Percentiles rank a stretch among this genome's conserved stretches.
Evolutionary conservation across 2,797 vertebrate genomes (phyloP).

Genomic region (Lacerta viridis): DNA sequence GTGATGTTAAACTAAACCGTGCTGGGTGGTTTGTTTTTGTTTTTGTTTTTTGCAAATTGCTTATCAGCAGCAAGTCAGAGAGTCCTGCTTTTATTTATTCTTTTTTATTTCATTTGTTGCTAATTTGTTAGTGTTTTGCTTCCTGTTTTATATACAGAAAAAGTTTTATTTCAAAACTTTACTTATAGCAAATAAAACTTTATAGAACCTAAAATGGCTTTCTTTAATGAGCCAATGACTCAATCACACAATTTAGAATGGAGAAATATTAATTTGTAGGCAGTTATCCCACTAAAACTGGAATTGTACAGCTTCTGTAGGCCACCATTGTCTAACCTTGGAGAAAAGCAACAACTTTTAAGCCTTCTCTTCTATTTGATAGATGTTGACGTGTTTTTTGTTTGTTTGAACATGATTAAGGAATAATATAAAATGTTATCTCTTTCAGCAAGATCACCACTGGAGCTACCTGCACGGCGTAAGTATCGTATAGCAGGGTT

Average conservation of each 20-base stretch:
- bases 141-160: not conserved
- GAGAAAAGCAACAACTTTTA: not conserved
- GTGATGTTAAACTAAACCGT: not conserved
- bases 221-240: not conserved
- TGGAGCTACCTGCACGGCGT: slow-evolving; percentile 81
- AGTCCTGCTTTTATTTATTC: not conserved
- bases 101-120: not conserved
- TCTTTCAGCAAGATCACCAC: slow-evolving; percentile 81
- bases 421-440: slow-evolving; percentile 10
- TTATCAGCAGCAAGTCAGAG: not conserved
- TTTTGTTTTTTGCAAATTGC: too few relatives aligned
- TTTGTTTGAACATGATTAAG: slow-evolving; percentile 26
- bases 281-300: not conserved
- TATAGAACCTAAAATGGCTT: slow-evolving; percentile 5
- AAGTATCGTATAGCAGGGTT: slow-evolving; percentile 77
- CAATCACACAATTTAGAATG: not conserved
- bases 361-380: not conserved
- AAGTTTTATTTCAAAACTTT: not conserved
- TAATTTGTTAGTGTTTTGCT: not conserved
- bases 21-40: too few relatives aligned
- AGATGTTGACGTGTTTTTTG: slow-evolving; percentile 31
- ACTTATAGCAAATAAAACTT: not conserved
- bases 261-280: not conserved
- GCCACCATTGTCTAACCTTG: not conserved
- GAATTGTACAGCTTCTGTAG: not conserved